Percentiles rank a stretch among this genome's conserved stretches.
Evolutionary conservation across 2,797 vertebrate genomes (phyloP).

Genomic region (Urophycis tenuis): DNA sequence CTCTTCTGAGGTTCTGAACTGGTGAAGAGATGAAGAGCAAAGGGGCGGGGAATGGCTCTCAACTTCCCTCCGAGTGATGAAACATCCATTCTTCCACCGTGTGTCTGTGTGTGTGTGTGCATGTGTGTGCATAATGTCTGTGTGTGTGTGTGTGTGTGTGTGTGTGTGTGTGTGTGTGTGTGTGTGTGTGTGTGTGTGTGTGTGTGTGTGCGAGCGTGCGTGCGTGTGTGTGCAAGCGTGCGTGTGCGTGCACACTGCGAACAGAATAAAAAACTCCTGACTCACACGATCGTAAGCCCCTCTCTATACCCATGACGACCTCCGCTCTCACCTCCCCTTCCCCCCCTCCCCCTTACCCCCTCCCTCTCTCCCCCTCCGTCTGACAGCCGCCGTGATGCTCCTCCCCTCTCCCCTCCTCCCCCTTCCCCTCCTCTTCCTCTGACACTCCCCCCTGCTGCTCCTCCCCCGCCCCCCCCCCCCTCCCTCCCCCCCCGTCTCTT

Average conservation of each 20-base stretch:
- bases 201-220: neutral
- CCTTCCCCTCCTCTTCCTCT: constrained; percentile 22
- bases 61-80: constrained; percentile 31
- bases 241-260: neutral
- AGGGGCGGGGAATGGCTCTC: constrained; percentile 41
- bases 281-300: constrained; percentile 39
- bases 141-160: neutral
- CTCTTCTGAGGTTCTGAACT: constrained; percentile 31
- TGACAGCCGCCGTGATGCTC: neutral
- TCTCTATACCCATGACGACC: constrained; percentile 23
- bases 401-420: constrained; percentile 2
- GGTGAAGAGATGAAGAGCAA: constrained; percentile 32
- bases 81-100: constrained; percentile 22
- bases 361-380: neutral
- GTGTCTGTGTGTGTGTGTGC: neutral
- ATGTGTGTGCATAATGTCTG: neutral
- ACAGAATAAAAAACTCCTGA: neutral
- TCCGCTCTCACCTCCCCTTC: constrained; percentile 31
- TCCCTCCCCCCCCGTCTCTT: neutral
- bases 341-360: constrained; percentile 13
- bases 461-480: neutral
- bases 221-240: too few relatives aligned
- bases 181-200: too few relatives aligned
- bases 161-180: too few relatives aligned
- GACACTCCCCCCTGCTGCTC: neutral